Conservation (phyloP, 2,113 vertebrate species). For the Mustelus asterias region DNA sequence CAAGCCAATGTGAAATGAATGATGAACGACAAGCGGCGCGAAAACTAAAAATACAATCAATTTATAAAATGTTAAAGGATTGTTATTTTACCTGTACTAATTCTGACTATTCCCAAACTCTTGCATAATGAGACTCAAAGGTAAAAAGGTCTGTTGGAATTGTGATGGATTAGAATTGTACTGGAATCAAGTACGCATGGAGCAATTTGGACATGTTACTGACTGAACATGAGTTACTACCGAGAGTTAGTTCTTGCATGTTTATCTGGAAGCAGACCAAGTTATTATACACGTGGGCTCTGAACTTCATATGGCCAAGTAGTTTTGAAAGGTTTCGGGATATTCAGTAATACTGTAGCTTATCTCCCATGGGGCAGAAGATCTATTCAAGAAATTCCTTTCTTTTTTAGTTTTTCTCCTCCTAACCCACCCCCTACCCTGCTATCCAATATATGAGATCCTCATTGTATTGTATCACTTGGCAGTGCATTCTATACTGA, state of each 20-base stretch:
- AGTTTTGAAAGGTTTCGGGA: slow-evolving; percentile 14
- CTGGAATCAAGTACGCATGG: not conserved
- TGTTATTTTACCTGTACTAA: not conserved
- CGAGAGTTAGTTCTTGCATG: not conserved
- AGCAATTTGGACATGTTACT: not conserved
- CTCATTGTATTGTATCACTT: not conserved
- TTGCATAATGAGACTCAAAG: not conserved
- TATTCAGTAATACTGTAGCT: slow-evolving; percentile 11
- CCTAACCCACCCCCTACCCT: no score
- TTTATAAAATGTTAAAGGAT: no score
- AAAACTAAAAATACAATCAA: not conserved
- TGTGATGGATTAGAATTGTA: not conserved
- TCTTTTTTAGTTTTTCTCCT: not conserved
- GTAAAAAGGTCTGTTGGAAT: not conserved
- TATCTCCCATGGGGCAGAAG: not conserved
- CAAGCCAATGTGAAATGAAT: not conserved
- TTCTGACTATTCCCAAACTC: not conserved
- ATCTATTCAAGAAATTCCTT: not conserved
- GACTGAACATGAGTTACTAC: not conserved
- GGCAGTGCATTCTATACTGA: not conserved
- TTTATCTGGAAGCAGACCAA: not conserved
- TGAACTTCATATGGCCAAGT: not conserved
- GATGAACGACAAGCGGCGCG: not conserved
- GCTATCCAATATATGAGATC: not conserved
- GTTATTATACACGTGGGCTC: not conserved